Evolutionary conservation across 2,888 invertebrate genomes (phyloP), one percentile per base, ranked within the genome.

Genomic region (Parapristionchus giblindavisi): DNA sequence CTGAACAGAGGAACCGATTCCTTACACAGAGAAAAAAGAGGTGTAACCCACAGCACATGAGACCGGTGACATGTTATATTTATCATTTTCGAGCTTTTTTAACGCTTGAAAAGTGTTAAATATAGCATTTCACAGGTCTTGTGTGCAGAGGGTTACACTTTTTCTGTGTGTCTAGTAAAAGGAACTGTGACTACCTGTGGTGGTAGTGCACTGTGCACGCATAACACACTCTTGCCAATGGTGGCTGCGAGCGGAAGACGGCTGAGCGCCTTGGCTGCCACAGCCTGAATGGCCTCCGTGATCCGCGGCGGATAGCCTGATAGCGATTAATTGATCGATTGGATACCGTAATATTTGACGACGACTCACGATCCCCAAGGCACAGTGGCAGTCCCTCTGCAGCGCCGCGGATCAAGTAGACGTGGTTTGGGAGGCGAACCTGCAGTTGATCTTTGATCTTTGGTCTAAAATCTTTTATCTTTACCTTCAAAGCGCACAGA

Each of bases 281-380:
- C 51, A 17, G 43, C 66, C n/a, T 36, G 66, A 6, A 66, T 32
- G 24, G 66, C 17, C 43, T 51, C 48, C 2, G 66, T 11, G 21
- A 66, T 21, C 4, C 66, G 66, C 0, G 48, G 66, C 8, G 66
- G 66, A 29, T 51, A 66, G 36, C 66, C 66, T 66, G 32, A 1
- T 14, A 51, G 0, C 1, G 34, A 61, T 24, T 3, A 34, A 34
- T 3, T 17, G 29, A 17, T 8, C 27, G 58, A 58, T 27, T 8
- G 58, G n/a, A n/a, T n/a, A n/a, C n/a, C n/a, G n/a, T n/a, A n/a
- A n/a, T n/a, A n/a, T n/a, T n/a, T n/a, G n/a, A n/a, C n/a, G n/a
- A n/a, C n/a, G n/a, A 48, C 66, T 48, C 11, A 66, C 66, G 66
- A 48, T 66, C 66, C 14, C 51, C 66, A 32, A 66, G 43, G 17